phyloP scores from a whole-genome alignment of 2,797 vertebrate genomes.

The Squalus acanthias region DNA sequence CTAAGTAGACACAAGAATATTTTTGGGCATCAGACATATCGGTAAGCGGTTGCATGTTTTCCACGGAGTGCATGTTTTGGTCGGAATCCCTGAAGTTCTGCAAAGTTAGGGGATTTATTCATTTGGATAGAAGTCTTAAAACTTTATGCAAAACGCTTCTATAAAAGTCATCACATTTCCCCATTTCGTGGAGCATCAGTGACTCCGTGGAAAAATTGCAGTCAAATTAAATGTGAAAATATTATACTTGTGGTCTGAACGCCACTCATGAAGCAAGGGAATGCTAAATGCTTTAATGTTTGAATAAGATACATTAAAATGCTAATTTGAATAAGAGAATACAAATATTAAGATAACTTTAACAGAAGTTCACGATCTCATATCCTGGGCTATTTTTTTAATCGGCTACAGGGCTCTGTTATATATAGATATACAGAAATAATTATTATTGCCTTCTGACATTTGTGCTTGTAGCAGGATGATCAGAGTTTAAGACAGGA shows the following conservation, averaged over 20 bases:
- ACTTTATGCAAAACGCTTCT: background rate
- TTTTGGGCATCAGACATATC: background rate
- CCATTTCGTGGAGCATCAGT: background rate
- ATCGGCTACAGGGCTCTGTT: background rate
- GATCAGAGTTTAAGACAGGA: background rate
- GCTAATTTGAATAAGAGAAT: background rate
- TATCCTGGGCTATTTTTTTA: background rate
- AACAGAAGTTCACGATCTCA: background rate
- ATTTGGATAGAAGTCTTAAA: background rate
- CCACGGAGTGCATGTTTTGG: background rate
- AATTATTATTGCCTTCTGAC: background rate
- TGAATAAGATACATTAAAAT: background rate
- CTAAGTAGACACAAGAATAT: background rate
- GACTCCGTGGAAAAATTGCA: background rate
- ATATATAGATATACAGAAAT: background rate
- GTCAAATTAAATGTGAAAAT: background rate
- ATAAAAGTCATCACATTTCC: background rate
- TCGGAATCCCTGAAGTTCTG: background rate
- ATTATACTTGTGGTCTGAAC: too few species aligned
- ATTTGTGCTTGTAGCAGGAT: background rate
- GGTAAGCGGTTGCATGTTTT: background rate
- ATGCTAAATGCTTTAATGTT: background rate
- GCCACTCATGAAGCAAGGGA: background rate
- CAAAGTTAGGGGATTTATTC: background rate
- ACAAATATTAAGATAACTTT: background rate